Base-by-base conservation (phyloP, 2,797 vertebrate genomes). In the Spondyliosoma cantharus region DNA sequence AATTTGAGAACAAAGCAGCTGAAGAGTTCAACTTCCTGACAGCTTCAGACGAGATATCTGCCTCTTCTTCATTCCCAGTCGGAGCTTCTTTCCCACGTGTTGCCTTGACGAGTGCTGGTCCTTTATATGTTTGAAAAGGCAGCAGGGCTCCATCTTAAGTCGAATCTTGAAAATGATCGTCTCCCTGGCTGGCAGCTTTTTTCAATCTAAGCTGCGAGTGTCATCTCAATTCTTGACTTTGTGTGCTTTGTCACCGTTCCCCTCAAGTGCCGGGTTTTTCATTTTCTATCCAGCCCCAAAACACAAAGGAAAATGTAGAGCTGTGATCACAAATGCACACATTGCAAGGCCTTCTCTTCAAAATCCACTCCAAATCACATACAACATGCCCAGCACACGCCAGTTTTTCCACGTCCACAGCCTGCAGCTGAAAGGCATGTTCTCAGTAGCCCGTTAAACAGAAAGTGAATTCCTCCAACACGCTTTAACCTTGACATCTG, bases 401-500 rank as follows among this genome's bases (percentile, higher is more conserved):
- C 19, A 19, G 3, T 53, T 60, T 54, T 64, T 50, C 29, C 20
- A 42, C 74, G 75, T 82, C 67, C 27, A 71, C 6, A 76, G 64
- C 64, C 74, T 80, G 19, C 77, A 71, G 82, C 84, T 70, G 54
- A 68, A 64, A 90, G 79, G 71, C 84, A 70, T 78, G 76, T 79
- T 85, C 67, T 67, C 59, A 69, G 64, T 52, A 80, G 86, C 88
- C 77, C 68, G 78, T 91, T 89, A 91, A 91, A 86, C 64, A 71
- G 64, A 89, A 80, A 89, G 80, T 65, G 59, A 88, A 86, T 82
- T 88, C 84, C 88, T 87, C 65, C 1, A 0, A 67, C 76, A 54
- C 11, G 37, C 85, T 87, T 85, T 84, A 84, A 89, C 83, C 71
- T 75, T 80, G 71, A 86, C 88, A 92, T 90, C 89, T 93, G 91